Conservation (phyloP, 1,140 invertebrate species). For the Leucophenga varia region DNA sequence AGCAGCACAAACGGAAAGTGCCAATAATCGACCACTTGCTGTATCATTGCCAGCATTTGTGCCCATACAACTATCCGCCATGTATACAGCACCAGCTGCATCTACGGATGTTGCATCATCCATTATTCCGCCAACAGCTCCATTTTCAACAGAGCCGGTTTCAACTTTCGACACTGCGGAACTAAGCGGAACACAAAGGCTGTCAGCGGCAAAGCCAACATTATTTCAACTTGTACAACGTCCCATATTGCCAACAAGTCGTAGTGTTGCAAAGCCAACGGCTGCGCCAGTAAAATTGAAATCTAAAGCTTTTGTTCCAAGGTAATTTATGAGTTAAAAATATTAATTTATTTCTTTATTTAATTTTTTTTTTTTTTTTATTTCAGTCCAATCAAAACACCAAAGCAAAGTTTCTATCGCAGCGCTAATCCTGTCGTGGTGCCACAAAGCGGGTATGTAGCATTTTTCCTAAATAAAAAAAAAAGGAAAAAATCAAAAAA, state of each 20-base stretch:
- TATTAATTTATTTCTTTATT: too few relatives aligned
- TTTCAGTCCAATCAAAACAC: too few relatives aligned
- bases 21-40: conserved; percentile 25
- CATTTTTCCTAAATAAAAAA: too few relatives aligned
- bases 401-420: too few relatives aligned
- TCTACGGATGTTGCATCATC: conserved; percentile 4
- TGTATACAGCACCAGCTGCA: conserved; percentile 34
- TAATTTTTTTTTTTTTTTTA: too few relatives aligned
- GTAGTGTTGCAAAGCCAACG: too few relatives aligned
- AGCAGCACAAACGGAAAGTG: conserved; percentile 14
- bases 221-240: conserved; percentile 27
- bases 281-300: neutral
- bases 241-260: neutral
- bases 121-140: neutral
- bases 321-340: too few relatives aligned
- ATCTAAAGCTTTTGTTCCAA: too few relatives aligned
- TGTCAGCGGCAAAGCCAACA: neutral
- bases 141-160: neutral
- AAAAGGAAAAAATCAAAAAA: too few relatives aligned
- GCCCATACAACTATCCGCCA: conserved; percentile 43
- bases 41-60: conserved; percentile 43
- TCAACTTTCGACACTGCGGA: neutral
- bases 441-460: too few relatives aligned
- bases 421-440: conserved; percentile 12
- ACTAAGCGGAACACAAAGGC: neutral